Evolutionary conservation across 2,113 vertebrate genomes (phyloP).

Genomic region (Ciconia boyciana): DNA sequence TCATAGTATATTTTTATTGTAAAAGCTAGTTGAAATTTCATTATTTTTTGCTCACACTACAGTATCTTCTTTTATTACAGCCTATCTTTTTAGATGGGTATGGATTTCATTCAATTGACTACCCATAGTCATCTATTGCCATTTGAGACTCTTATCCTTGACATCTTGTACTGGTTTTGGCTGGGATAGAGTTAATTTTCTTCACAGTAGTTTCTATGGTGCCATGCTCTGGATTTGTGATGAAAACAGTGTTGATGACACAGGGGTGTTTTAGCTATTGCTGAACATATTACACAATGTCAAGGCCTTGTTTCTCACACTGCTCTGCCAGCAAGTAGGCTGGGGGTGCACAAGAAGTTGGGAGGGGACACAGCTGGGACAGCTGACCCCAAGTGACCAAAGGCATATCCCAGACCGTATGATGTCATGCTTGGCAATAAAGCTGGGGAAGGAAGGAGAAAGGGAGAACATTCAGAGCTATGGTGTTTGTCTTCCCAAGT

Average conservation of each 20-base stretch:
- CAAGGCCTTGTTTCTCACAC: not conserved
- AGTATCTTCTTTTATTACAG: not conserved
- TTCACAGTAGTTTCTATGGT: not conserved
- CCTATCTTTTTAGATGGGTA: not conserved
- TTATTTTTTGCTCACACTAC: not conserved
- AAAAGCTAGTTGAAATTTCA: slow-evolving; percentile 51
- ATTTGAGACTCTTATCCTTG: not conserved
- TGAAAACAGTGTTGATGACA: not conserved
- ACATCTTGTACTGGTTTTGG: not conserved
- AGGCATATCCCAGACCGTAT: not conserved
- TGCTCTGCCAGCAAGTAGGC: accelerated
- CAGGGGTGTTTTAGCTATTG: not conserved
- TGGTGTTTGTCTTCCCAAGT: not conserved
- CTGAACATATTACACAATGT: not conserved
- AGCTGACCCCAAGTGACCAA: not conserved
- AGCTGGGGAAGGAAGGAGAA: not conserved
- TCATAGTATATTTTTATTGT: slow-evolving; percentile 38
- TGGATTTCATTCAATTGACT: not conserved
- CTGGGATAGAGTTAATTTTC: not conserved
- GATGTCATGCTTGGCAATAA: no score
- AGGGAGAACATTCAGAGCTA: not conserved
- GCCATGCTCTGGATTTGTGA: not conserved
- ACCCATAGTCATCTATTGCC: not conserved
- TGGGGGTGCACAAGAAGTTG: not conserved
- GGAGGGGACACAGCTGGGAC: not conserved